Evolutionary conservation across 2,113 vertebrate species (phyloP), one percentile per base, ranked within the genome.

Genomic region (Antidorcas marsupialis): DNA sequence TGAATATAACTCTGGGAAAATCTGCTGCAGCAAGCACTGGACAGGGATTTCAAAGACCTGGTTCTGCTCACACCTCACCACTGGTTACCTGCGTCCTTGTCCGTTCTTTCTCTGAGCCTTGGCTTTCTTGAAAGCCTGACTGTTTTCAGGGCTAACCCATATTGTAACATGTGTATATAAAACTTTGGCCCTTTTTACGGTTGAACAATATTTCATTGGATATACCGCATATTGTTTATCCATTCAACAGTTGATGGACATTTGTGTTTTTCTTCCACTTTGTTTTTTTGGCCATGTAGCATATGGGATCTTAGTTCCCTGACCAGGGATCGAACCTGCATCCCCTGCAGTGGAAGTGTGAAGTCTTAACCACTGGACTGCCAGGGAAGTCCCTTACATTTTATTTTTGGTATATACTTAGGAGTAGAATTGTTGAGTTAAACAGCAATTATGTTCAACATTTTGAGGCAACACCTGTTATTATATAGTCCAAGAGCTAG

Each of bases 381-480:
- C 71, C 71, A 76, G 71, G 39, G 39, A 76, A 43, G 36, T 76
- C 39, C 39, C 71, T 76, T 36, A 14, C 10, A 67, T 81, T 84
- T 78, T 89, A 57, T 93, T 94, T 62, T 45, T 13, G 6, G 25
- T 53, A 33, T 59, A 62, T 91, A 76, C n/a, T 67, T 33, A 78
- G 71, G 53, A 89, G 17, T 71, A 28, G 62, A 62, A 36, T 21
- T 39, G 4, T 71, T 93, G 78, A 33, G 11, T 95, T 62, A 94
- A 60, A 87, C 17, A 52, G 71, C 78, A 87, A 92, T 86, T 95
- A 92, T 53, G 33, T 89, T 84, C 94, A 71, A 92, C 36, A 79
- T 94, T 96, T 95, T 81, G 39, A 93, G 67, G 53, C n/a, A 87
- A 84, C 23, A 55, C 57, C 64, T 95, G 59, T 47, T 89, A 89